These are phyloP conservation scores for Sciaenops ocellatus DNA, from an alignment of 2,797 vertebrate species.

Conservation along the genomic window DNA sequence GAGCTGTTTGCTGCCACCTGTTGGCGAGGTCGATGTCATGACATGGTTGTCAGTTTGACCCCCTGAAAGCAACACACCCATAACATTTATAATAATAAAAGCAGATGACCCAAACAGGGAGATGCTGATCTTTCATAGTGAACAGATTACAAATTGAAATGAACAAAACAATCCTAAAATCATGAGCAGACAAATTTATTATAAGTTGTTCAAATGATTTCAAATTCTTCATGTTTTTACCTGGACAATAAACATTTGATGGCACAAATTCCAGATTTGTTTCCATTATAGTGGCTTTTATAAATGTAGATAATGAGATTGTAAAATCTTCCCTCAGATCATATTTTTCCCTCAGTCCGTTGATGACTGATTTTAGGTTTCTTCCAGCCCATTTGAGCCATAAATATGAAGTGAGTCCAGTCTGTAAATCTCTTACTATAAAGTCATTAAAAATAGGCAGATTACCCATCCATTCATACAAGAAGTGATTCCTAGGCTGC, in stretches of 20 bases:
- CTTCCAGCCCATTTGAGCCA: neutral
- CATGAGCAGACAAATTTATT: neutral
- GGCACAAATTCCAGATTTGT: neutral
- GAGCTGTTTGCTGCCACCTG: constrained; percentile 84
- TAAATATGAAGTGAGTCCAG: neutral
- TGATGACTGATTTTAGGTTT: neutral
- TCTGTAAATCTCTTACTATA: too few species aligned
- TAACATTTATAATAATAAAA: neutral
- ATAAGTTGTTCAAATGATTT: neutral
- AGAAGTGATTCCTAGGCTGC: too few species aligned
- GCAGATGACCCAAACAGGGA: neutral
- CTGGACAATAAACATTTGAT: neutral
- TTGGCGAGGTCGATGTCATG: constrained; percentile 56
- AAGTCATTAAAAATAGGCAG: too few species aligned
- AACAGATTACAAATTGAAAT: neutral
- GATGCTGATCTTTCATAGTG: neutral
- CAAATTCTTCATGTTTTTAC: neutral
- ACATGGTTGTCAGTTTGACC: constrained; percentile 18
- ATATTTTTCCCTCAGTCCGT: neutral
- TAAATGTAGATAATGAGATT: too few species aligned
- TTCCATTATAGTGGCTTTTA: neutral
- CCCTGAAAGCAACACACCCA: neutral
- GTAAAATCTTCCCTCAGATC: too few species aligned
- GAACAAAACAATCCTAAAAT: neutral
- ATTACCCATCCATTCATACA: too few species aligned